Base-by-base conservation (phyloP, 2,888 invertebrate species). In the Mythimna loreyi region DNA sequence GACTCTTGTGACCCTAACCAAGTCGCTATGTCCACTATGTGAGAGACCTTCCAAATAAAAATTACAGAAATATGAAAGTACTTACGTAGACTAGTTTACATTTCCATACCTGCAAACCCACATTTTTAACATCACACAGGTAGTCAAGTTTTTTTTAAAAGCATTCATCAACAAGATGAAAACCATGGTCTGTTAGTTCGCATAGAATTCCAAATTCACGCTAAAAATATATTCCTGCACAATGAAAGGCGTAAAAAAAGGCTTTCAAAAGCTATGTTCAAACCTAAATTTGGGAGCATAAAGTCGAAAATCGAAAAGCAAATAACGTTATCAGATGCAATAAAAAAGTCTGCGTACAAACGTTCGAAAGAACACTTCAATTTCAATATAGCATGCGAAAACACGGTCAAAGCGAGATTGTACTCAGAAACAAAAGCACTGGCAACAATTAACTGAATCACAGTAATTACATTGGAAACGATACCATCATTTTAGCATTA, bases 381-480 rank as follows among this genome's bases (percentile, higher is more conserved):
- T 90, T 91, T 93, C 93, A 93, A 92, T 92, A 92, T 87, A 90
- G 89, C 92, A 91, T 92, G 90, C 90, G 89, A 90, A 93, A 91
- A 93, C 86, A 92, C 89, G 92, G 94, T 94, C 95, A 95, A 95
- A 95, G 95, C 87, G 89, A 91, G 87, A 88, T 86, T 87, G 88
- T 89, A 89, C 89, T 91, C 85, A 84, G 81, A 92, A 92, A 93
- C 93, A 94, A 94, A 93, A 90, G 89, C 87, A 90, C 88, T 84
- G 88, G 87, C 85, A 91, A 93, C 94, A 95, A 95, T 95, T 95
- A 95, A 92, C 89, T 84, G 91, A 91, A 94, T 94, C 91, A 92
- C 90, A 90, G 92, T 95, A 94, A 94, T 95, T 94, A 92, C 90
- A 89, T 92, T 94, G 94, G 92, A 95, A 95, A 87, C 88, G 94